These are phyloP conservation scores for Tichodroma muraria DNA, from an alignment of 2,113 vertebrate genomes.

Conservation along the genomic window DNA sequence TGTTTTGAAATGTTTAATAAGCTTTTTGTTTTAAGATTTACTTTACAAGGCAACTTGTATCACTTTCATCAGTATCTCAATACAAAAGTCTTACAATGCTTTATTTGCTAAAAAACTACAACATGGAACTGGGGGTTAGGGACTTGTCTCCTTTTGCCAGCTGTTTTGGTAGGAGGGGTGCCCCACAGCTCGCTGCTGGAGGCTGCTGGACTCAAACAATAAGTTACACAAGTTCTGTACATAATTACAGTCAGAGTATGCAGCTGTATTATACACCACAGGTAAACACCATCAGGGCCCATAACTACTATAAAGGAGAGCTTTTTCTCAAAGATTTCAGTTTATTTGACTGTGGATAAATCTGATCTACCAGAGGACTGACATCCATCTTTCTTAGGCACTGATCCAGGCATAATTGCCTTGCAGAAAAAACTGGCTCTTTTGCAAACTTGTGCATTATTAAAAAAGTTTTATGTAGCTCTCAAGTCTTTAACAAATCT, in stretches of 20 bases:
- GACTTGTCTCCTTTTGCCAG: constrained; percentile 56
- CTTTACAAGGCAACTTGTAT: constrained; percentile 67
- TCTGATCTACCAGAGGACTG: background rate
- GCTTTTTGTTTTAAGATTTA: constrained; percentile 48
- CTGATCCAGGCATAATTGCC: constrained; percentile 21
- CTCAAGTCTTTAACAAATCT: constrained; percentile 36
- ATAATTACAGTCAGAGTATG: constrained; percentile 76
- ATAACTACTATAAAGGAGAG: background rate
- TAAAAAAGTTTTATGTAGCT: background rate
- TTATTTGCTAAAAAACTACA: constrained; percentile 66
- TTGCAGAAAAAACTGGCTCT: constrained; percentile 21
- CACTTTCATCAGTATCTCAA: constrained; percentile 48
- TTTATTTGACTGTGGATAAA: background rate
- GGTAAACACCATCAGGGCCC: background rate
- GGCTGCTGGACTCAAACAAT: constrained; percentile 54
- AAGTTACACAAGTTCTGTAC: constrained; percentile 84
- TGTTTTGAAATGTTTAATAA: constrained; percentile 70
- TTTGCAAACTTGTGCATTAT: background rate
- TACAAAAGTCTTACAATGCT: constrained; percentile 70
- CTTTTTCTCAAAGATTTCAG: background rate
- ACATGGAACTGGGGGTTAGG: constrained; percentile 50
- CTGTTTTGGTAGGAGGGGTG: background rate
- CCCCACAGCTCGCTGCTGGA: background rate
- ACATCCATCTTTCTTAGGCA: constrained; percentile 44
- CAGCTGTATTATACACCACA: background rate